phyloP scores from a whole-genome alignment of 2,888 invertebrate genomes.

The Agrotis ipsilon region DNA sequence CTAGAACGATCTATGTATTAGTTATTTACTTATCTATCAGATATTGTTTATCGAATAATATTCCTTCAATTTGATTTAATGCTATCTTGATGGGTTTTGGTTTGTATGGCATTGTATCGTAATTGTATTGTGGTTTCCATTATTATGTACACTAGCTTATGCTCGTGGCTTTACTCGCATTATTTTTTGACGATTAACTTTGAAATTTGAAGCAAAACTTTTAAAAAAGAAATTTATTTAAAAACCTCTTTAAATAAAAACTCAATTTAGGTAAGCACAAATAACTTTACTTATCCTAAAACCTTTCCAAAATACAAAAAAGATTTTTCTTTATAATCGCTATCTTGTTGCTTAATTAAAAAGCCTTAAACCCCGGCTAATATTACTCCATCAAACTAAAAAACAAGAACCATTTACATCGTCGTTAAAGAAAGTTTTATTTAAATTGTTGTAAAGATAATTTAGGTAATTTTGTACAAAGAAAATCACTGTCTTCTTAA shows the following conservation, averaged over 20 bases:
- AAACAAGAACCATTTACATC: not conserved
- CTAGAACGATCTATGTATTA: too few species aligned
- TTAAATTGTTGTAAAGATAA: constrained; percentile 18
- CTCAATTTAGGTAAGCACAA: not conserved
- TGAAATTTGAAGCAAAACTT: too few species aligned
- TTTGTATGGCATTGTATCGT: not conserved
- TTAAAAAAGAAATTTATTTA: too few species aligned
- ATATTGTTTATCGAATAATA: constrained; percentile 7
- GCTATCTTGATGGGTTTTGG: not conserved
- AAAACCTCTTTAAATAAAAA: too few species aligned
- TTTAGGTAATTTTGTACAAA: constrained; percentile 30
- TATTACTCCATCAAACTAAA: constrained; percentile 19
- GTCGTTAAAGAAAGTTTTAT: constrained; percentile 16
- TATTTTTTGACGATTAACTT: not conserved
- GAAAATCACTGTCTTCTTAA: constrained; percentile 50
- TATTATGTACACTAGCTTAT: too few species aligned
- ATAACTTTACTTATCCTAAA: not conserved
- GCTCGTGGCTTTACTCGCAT: too few species aligned
- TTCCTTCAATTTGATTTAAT: not conserved
- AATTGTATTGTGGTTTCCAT: not conserved
- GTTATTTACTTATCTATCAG: not conserved
- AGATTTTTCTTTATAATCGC: constrained; percentile 5
- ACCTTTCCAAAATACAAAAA: not conserved
- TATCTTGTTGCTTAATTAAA: constrained; percentile 13
- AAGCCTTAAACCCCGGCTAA: constrained; percentile 2